Percentiles rank a stretch among this genome's conserved stretches.
phyloP scores from a whole-genome alignment of 2,113 vertebrate species.

The Orcinus orca region DNA sequence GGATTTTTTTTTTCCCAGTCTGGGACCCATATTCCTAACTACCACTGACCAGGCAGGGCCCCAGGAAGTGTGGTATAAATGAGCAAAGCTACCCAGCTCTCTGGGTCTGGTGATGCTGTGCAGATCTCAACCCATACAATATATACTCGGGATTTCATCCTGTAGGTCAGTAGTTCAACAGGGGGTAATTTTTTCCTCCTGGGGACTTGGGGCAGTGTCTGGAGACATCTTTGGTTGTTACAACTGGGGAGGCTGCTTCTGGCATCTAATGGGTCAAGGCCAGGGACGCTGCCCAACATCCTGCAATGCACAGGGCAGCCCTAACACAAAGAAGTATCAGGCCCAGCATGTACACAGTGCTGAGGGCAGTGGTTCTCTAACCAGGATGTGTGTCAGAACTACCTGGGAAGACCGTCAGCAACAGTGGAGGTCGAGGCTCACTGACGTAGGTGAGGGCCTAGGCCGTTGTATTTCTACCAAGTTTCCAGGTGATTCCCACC shows the following conservation, averaged over 20 bases:
- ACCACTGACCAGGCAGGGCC: neutral
- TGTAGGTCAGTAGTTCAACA: neutral
- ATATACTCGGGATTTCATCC: neutral
- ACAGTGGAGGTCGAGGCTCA: rapidly evolving
- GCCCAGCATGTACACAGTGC: neutral
- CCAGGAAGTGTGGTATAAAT: too few species aligned
- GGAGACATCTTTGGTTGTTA: neutral
- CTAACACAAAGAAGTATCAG: neutral
- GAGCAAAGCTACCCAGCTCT: neutral
- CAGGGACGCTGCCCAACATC: neutral
- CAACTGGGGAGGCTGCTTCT: neutral
- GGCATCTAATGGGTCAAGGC: neutral
- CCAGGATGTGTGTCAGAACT: neutral
- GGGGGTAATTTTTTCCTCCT: neutral
- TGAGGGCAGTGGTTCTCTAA: neutral
- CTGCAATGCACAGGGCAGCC: neutral
- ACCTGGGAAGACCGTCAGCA: neutral
- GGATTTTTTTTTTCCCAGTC: neutral
- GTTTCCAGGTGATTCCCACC: neutral
- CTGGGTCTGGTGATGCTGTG: too few species aligned
- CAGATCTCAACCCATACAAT: neutral
- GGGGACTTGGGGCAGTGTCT: neutral
- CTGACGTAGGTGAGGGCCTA: neutral
- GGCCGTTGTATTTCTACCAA: neutral
- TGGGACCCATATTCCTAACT: neutral